Conservation (phyloP, 2,797 vertebrate genomes). For the Schizopygopsis malacanthus region DNA sequence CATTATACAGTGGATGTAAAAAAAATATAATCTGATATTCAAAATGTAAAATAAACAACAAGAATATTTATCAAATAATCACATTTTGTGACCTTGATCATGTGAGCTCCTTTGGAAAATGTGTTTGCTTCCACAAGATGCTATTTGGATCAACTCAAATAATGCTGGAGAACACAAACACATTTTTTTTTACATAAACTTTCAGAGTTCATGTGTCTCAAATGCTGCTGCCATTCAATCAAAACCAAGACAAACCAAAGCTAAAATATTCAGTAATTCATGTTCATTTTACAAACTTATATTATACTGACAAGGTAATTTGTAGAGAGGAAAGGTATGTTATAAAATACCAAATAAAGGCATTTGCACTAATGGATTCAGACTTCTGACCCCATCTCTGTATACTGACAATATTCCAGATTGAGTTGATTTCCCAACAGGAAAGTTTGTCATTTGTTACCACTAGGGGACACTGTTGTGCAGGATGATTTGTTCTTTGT, state of each 20-base stretch:
- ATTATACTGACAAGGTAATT: neutral
- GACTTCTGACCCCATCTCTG: constrained; percentile 1
- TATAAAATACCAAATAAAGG: neutral
- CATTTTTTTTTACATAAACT: neutral
- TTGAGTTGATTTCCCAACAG: constrained; percentile 41
- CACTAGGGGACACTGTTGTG: constrained; percentile 75
- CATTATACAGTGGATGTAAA: neutral
- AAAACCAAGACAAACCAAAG: neutral
- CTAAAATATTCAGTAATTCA: neutral
- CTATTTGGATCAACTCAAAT: neutral
- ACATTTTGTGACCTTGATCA: neutral
- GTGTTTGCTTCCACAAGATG: neutral
- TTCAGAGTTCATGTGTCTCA: too few relatives aligned
- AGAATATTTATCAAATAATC: neutral
- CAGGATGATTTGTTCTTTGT: constrained; percentile 59
- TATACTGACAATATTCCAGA: constrained; percentile 32
- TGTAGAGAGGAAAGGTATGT: neutral
- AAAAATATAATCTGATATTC: neutral
- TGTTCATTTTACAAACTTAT: neutral
- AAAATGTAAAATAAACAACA: neutral
- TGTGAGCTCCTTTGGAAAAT: neutral
- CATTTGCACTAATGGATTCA: neutral
- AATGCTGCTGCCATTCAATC: neutral
- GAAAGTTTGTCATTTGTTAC: constrained; percentile 60
- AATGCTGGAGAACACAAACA: neutral